Conservation (phyloP, 2,888 invertebrate genomes). For the Petrolisthes cinctipes region DNA sequence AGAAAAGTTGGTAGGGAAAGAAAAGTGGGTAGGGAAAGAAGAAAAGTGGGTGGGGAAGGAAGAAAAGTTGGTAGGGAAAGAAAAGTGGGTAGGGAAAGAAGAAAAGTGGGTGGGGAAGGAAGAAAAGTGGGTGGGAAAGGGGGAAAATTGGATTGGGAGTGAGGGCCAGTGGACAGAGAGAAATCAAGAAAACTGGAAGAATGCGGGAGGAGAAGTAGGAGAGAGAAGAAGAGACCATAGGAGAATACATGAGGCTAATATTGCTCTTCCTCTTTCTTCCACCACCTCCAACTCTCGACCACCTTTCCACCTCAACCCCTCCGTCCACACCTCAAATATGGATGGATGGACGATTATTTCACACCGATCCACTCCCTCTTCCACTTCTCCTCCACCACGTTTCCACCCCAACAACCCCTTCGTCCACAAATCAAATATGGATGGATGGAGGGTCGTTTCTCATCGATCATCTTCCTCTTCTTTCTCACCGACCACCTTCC, state of each 20-base stretch:
- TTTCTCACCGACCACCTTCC: background rate
- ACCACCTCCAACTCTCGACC: background rate
- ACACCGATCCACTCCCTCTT: background rate
- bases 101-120: no score
- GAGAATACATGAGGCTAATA: background rate
- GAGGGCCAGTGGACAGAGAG: background rate
- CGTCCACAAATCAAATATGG: no score
- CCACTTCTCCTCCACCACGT: background rate
- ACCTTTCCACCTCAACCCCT: background rate
- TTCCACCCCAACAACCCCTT: no score
- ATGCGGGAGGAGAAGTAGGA: background rate
- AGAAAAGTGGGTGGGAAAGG: background rate
- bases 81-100: no score
- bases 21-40: background rate
- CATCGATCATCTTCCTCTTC: background rate
- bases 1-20: no score
- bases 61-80: no score
- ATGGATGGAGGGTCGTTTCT: no score
- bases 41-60: constrained; percentile 11
- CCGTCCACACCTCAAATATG: background rate
- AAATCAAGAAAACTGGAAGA: background rate
- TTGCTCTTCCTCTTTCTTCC: background rate
- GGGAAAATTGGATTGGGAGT: background rate
- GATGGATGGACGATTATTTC: background rate
- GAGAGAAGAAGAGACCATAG: background rate